phyloP scores from a whole-genome alignment of 2,113 vertebrate species.

The Eptatretus burgeri region DNA sequence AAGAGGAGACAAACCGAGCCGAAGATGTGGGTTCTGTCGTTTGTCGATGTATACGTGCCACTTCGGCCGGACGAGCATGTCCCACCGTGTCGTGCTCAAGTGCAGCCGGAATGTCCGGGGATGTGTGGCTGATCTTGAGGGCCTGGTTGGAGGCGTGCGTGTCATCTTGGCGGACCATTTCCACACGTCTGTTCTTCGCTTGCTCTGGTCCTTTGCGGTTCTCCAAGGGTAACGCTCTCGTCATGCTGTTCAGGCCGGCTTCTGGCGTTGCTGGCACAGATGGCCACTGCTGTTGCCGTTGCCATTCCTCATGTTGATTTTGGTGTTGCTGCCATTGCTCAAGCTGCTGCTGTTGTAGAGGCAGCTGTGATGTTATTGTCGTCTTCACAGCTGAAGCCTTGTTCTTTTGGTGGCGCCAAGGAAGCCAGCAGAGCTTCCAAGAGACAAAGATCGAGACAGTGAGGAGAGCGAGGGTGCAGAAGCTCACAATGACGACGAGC shows the following conservation, averaged over 20 bases:
- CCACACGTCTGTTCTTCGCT: neutral
- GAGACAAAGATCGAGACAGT: conserved; percentile 72
- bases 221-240: no score
- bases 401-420: conserved; percentile 43
- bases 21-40: conserved; percentile 57
- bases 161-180: neutral
- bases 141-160: conserved; percentile 14
- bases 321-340: no score
- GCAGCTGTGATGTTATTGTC: no score
- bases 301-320: no score
- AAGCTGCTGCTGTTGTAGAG: no score
- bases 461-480: conserved; percentile 61
- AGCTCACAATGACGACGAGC: conserved; percentile 61
- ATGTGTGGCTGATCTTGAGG: conserved; percentile 80
- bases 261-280: no score
- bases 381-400: conserved; percentile 15
- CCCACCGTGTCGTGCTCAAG: conserved; percentile 81
- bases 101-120: conserved; percentile 60
- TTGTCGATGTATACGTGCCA: conserved; percentile 48
- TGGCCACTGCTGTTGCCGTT: no score
- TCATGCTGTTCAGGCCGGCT: no score
- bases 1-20: conserved; percentile 25
- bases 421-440: conserved; percentile 77
- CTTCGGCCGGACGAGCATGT: conserved; percentile 28
- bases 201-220: no score